Conservation (phyloP, 2,888 invertebrate genomes). For the Timema cristinae region DNA sequence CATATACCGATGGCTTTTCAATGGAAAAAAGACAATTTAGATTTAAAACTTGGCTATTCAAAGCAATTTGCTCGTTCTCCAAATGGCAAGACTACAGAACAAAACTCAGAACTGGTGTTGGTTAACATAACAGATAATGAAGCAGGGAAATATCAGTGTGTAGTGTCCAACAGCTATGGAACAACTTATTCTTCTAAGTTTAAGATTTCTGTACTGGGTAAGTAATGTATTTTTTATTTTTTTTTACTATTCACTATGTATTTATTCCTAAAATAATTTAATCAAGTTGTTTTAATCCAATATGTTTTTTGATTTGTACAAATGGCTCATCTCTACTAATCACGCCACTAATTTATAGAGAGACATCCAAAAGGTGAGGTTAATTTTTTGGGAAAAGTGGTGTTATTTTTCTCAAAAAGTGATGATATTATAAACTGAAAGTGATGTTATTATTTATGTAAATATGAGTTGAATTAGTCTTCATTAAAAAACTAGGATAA, state of each 20-base stretch:
- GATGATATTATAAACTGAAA: no score
- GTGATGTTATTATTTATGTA: no score
- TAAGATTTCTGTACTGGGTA: conserved; percentile 78
- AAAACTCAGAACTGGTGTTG: conserved; percentile 67
- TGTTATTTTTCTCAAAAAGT: no score
- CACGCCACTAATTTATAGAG: no score
- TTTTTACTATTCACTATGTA: background rate
- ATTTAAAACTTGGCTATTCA: conserved; percentile 45
- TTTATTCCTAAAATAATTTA: background rate
- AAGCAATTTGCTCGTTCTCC: conserved; percentile 45
- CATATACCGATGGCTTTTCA: conserved; percentile 71
- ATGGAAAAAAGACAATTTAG: conserved; percentile 85
- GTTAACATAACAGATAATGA: conserved; percentile 72
- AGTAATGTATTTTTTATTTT: conserved; percentile 37
- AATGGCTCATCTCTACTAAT: no score
- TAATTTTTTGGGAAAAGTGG: no score
- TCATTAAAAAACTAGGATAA: no score
- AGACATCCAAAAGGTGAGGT: no score
- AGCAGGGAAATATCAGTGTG: conserved; percentile 89
- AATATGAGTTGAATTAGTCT: no score
- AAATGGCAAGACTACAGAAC: conserved; percentile 49
- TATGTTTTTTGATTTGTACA: no score
- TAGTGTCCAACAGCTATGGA: conserved; percentile 84
- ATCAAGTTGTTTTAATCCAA: background rate
- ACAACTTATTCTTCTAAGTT: conserved; percentile 85